Base-by-base conservation (phyloP, 2,888 invertebrate species). In the Melanotus villosus region DNA sequence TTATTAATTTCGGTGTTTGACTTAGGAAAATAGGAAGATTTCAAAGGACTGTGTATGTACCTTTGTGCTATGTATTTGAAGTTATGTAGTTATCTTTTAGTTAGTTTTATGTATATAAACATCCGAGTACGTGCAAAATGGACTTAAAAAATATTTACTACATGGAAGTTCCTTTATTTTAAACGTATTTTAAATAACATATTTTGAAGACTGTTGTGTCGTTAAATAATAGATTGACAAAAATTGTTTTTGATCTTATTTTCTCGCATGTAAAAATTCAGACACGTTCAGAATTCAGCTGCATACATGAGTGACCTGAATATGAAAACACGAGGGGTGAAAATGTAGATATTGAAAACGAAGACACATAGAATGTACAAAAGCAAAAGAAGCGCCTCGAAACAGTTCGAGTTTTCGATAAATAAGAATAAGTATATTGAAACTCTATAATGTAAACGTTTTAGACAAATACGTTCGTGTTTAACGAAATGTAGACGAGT, bases 221-320 rank as follows among this genome's bases (percentile, higher is more conserved):
- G 74, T 76, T 75, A 73, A 74, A 76, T 77, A 75, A 76, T 76
- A 74, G 72, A 74, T 76, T 74, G 75, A 78, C 71, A 77, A 77
- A 79, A 80, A 79, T 79, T 79, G 79, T 78, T 79, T 80, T 80
- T 79, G 80, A 80, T 80, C 80, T 79, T 79, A 80, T 80, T 80
- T 79, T 79, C 75, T 75, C 73, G 70, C 74, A 75, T 73, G 77
- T 77, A 77, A 79, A 78, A 79, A 80, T 80, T 80, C 80, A 70
- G 76, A 76, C 80, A 80, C 75, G 76, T 77, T 73, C 75, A 73
- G 73, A 80, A 80, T 78, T 78, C 75, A 71, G 74, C 75, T 77
- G 72, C 73, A 76, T 73, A 75, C 75, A 75, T 73, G 75, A 75
- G 73, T 71, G 76, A 73, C 66, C 60, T 70, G 80, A 80, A 79